These are phyloP conservation scores for Amphiprion clarkii DNA, from an alignment of 2,797 vertebrate species.

Conservation along the genomic window DNA sequence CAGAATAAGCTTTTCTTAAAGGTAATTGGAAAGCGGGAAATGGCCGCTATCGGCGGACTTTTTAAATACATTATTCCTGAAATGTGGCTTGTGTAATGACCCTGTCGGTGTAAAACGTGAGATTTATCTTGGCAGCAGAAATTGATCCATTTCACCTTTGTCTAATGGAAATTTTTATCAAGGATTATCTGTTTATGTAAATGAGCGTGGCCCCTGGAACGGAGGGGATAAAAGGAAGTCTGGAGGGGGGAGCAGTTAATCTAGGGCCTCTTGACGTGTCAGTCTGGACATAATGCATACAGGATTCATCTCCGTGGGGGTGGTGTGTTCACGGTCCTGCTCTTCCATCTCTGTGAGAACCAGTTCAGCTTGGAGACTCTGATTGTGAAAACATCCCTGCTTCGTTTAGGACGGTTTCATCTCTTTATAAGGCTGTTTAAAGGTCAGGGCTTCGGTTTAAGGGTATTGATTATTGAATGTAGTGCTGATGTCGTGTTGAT, in stretches of 20 bases:
- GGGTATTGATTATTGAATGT: too few species aligned
- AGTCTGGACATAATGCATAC: constrained; percentile 79
- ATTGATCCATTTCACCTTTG: constrained; percentile 99
- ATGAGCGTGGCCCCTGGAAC: constrained; percentile 93
- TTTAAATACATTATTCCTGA: constrained; percentile 99
- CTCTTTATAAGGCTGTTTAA: neutral
- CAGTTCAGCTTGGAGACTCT: constrained; percentile 22
- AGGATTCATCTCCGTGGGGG: constrained; percentile 70
- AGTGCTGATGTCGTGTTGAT: too few species aligned
- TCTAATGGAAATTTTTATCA: constrained; percentile 99
- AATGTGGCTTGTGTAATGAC: constrained; percentile 98
- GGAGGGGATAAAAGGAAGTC: constrained; percentile 87
- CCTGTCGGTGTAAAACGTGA: constrained; percentile 98
- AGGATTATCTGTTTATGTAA: constrained; percentile 99
- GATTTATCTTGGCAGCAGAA: constrained; percentile 99
- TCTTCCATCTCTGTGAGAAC: constrained; percentile 25
- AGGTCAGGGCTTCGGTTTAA: neutral
- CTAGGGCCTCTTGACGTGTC: constrained; percentile 91
- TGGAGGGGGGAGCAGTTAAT: constrained; percentile 91
- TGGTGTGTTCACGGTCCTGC: constrained; percentile 16
- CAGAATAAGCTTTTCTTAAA: constrained; percentile 99
- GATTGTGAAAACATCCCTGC: neutral
- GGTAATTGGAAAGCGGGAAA: constrained; percentile 99
- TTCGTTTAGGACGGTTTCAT: neutral
- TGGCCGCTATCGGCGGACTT: constrained; percentile 94